Evolutionary conservation across 2,113 vertebrate genomes (phyloP).

Genomic region (Urocynchramus pylzowi): DNA sequence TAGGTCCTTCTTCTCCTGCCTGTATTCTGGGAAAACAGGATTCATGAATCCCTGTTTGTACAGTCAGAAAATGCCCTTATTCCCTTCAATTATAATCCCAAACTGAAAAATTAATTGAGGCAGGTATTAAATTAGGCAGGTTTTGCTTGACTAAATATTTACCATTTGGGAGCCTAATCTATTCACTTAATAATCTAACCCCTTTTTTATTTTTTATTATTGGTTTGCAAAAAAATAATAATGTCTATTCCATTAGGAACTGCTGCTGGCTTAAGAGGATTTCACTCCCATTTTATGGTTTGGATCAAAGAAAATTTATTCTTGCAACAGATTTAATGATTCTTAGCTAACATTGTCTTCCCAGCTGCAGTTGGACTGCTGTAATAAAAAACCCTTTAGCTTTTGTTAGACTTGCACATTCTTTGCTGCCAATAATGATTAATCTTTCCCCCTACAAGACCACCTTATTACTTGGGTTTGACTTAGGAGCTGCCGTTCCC

Average conservation of each 20-base stretch:
- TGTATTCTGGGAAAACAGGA: background rate
- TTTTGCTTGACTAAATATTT: constrained; percentile 73
- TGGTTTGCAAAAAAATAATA: background rate
- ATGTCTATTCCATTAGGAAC: constrained; percentile 44
- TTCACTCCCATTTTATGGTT: constrained; percentile 58
- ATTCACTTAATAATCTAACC: constrained; percentile 63
- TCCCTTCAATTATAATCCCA: constrained; percentile 54
- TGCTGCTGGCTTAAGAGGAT: constrained; percentile 57
- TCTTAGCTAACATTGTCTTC: constrained; percentile 36
- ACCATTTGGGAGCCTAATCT: constrained; percentile 60
- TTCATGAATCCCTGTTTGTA: constrained; percentile 44
- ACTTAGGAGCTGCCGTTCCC: background rate
- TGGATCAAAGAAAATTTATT: constrained; percentile 63
- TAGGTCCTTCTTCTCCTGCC: background rate
- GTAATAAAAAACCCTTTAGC: constrained; percentile 37
- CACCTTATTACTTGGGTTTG: constrained; percentile 36
- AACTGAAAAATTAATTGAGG: constrained; percentile 67
- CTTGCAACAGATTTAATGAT: constrained; percentile 43
- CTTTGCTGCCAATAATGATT: constrained; percentile 19
- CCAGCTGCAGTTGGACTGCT: constrained; percentile 14
- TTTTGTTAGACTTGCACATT: constrained; percentile 47
- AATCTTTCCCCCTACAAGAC: constrained; percentile 25
- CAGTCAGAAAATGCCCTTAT: constrained; percentile 50
- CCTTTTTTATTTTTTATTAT: constrained; percentile 21
- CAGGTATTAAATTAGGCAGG: constrained; percentile 66